Evolutionary conservation across 2,113 vertebrate species (phyloP), one percentile per base, ranked within the genome.

Genomic region (Mormoops blainvillei): DNA sequence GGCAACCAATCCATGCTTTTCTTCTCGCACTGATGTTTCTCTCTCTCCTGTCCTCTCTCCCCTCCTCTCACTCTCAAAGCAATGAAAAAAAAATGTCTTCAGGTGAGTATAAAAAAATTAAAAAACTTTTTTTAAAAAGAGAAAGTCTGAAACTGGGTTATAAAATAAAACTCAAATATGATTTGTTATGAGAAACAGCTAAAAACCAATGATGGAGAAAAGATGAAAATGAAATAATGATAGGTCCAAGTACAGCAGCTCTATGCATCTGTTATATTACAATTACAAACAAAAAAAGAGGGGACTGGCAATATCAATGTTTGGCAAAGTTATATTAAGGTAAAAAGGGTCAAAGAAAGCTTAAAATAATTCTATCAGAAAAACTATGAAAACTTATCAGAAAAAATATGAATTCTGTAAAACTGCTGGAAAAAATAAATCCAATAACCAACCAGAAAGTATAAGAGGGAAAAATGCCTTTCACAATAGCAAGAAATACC

Each of bases 111-210:
- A 31, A 63, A 63, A 58, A 63, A 63, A 31, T 14, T 13, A 31
- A 63, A 63, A 14, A 31, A 6, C 5, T 28, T 61, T 61, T 61
- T 61, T 63, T 26, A 24, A 45, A 81, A 82, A 92, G 24, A 70
- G 70, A 70, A 71, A 52, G 36, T 71, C 41, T 76, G 22, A 61
- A 22, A 82, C 1, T 81, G 14, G 65, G 45, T 82, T 74, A 68
- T 73, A 65, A 95, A 80, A 89, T 50, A 73, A 95, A 87, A 87
- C 16, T 63, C 58, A 86, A 67, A 58, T 58, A 87, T 15, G 9
- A 77, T 45, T 94, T 83, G 24, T 94, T 77, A 24, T 8, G 33
- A 87, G 13, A 96, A 91, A 91, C 19, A 93, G 36, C 76, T 88
- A 88, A 81, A 93, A 94, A 87, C 16, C 33, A 74, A 65, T 50